A percentile compares a stretch with the other conserved stretches of the same genome.
These are phyloP conservation scores for Onychostruthus taczanowskii DNA, from an alignment of 2,113 vertebrate species.

Conservation along the genomic window DNA sequence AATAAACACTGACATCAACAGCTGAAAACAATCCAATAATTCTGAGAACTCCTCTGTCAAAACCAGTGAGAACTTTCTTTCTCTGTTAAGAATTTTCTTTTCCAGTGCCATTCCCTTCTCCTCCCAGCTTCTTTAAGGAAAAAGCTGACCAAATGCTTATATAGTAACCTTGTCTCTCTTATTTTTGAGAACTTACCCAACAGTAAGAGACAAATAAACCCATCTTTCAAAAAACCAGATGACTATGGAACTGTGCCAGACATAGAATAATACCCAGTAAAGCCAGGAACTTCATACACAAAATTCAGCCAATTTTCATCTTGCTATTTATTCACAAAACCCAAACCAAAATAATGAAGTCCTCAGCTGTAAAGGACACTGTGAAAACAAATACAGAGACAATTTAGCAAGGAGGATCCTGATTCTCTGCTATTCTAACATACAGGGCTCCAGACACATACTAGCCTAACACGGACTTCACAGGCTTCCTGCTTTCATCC, in stretches of 20 bases:
- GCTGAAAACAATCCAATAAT: not conserved
- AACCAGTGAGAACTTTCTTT: not conserved
- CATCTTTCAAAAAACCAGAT: not conserved
- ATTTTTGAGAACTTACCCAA: not conserved
- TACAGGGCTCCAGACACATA: not conserved
- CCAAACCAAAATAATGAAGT: not conserved
- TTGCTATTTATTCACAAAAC: not conserved
- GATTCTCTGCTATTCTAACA: not conserved
- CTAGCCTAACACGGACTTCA: not conserved
- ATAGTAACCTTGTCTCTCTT: not conserved
- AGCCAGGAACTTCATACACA: not conserved
- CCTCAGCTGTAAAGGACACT: not conserved
- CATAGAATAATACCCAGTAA: not conserved
- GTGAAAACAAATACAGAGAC: not conserved
- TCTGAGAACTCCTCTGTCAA: not conserved
- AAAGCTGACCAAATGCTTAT: not conserved
- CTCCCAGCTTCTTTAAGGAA: not conserved
- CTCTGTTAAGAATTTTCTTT: not conserved
- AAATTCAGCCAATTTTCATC: not conserved
- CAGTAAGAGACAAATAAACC: not conserved
- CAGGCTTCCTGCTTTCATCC: not conserved
- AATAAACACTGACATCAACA: conserved; percentile 34
- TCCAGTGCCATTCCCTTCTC: not conserved
- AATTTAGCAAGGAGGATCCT: not conserved
- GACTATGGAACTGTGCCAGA: not conserved